Base-by-base conservation (phyloP, 2,888 invertebrate genomes). In the Cremastinae sp. region DNA sequence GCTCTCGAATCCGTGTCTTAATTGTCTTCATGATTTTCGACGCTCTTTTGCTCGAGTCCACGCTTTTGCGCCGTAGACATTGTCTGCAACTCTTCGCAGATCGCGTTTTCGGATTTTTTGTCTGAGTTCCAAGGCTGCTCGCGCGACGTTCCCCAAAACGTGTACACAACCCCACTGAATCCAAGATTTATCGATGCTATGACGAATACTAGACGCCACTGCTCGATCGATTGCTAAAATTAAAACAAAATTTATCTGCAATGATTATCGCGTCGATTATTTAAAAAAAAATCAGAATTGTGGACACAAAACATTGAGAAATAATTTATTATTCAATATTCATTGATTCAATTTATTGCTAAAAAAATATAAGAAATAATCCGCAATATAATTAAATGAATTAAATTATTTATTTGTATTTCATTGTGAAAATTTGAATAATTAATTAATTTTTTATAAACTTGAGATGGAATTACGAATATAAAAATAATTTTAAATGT, bases 181-280 rank as follows among this genome's bases (percentile, higher is more conserved):
- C 80, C 64, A 2, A 88, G 79, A 74, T 86, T 86, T 0, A 78
- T 80, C n/a, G 86, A 84, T 0, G 86, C 83, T 3, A 90, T 88
- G 2, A 89, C 68, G 62, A 86, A 90, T 1, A 89, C 89, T 14
- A 84, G 14, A 1, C 85, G 84, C 89, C 90, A 90, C 62, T 87
- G 87, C 5, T 79, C 83, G 12, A 88, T 84, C n/a, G 88, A 88
- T 89, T 90, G 90, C 90, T 90, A 72, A 5, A 75, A 80, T n/a
- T n/a, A 55, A 53, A 61, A 66, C 51, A 45, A 62, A 51, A 20
- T 14, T 12, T 65, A 14, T 37, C 71, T 74, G 7, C 12, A 43
- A 71, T 51, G 10, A 14, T 14, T 35, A 1, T 20, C 1, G 16
- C 5, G n/a, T 7, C 7, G n/a, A 7, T 14, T 14, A 28, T n/a